Conservation (phyloP, 1,140 invertebrate species). For the Drosophila truncata region DNA sequence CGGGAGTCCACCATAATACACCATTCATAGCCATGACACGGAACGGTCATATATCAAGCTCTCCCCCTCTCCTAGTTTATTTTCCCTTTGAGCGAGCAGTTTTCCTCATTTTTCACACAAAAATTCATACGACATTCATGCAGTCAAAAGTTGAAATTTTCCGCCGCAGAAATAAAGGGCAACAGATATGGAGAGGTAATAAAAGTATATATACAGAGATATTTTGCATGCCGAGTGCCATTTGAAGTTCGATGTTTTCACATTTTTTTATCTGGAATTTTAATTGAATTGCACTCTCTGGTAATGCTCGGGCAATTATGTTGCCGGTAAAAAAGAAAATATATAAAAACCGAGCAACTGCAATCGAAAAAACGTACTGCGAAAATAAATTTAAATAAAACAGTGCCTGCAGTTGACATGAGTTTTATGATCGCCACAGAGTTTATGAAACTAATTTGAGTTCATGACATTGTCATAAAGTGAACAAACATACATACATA, state of each 20-base stretch:
- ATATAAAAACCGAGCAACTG: slow-evolving; percentile 1
- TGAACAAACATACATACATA: not conserved
- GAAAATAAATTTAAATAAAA: slow-evolving; percentile 43
- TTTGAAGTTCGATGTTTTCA: slow-evolving; percentile 48
- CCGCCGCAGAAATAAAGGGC: not conserved
- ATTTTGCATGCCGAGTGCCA: slow-evolving; percentile 36
- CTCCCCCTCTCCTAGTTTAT: slow-evolving; percentile 27
- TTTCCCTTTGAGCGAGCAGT: slow-evolving; percentile 16
- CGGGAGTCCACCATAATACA: slow-evolving; percentile 57
- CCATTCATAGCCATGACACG: slow-evolving; percentile 48
- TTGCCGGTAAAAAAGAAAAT: slow-evolving; percentile 11
- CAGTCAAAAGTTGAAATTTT: slow-evolving; percentile 45
- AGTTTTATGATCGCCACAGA: slow-evolving; percentile 49
- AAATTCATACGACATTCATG: slow-evolving; percentile 36
- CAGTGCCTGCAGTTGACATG: slow-evolving; percentile 45
- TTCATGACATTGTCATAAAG: slow-evolving; percentile 52
- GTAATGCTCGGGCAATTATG: slow-evolving; percentile 63
- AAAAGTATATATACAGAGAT: slow-evolving; percentile 26
- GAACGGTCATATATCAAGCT: slow-evolving; percentile 46
- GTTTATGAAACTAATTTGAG: slow-evolving; percentile 60
- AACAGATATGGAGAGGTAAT: slow-evolving; percentile 27
- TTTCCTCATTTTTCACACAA: slow-evolving; percentile 49
- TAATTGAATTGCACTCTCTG: slow-evolving; percentile 59
- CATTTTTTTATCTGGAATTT: slow-evolving; percentile 38
- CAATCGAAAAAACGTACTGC: slow-evolving; percentile 13